Conservation (phyloP, 2,888 invertebrate genomes). For the Acleris literana region DNA sequence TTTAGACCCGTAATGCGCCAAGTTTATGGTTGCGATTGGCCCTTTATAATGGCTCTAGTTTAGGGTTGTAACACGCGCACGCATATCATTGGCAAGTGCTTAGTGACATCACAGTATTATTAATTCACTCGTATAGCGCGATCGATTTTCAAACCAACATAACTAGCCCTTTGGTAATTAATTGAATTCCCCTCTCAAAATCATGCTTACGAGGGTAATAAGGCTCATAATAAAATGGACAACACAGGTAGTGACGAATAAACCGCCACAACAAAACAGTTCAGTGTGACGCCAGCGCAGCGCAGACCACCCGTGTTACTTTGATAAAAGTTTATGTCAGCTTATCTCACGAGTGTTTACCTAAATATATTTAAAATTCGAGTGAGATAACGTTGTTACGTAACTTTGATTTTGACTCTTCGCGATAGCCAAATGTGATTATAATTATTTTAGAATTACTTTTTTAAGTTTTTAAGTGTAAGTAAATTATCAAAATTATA, state of each 20-base stretch:
- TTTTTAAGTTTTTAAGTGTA: no score
- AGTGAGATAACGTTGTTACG: slow-evolving; percentile 47
- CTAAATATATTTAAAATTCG: slow-evolving; percentile 57
- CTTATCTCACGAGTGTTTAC: slow-evolving; percentile 57
- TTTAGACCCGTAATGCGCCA: slow-evolving; percentile 42
- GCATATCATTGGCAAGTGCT: slow-evolving; percentile 53
- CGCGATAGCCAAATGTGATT: no score
- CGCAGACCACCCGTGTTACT: slow-evolving; percentile 66
- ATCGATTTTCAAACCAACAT: slow-evolving; percentile 61
- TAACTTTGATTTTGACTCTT: not conserved
- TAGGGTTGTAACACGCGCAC: slow-evolving; percentile 62
- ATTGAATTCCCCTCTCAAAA: slow-evolving; percentile 44
- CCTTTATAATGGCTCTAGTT: slow-evolving; percentile 55
- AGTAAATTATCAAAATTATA: slow-evolving; percentile 15
- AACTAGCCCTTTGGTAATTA: slow-evolving; percentile 54
- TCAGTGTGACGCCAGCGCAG: slow-evolving; percentile 62
- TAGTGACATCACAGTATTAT: slow-evolving; percentile 67
- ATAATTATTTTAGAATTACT: no score
- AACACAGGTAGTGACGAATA: slow-evolving; percentile 22
- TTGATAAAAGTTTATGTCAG: slow-evolving; percentile 50
- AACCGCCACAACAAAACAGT: slow-evolving; percentile 36
- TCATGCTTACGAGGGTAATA: slow-evolving; percentile 41
- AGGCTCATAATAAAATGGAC: slow-evolving; percentile 54
- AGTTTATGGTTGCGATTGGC: slow-evolving; percentile 56
- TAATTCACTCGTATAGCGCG: slow-evolving; percentile 58